phyloP scores from a whole-genome alignment of 1,140 invertebrate genomes.

The Platorchestia sp. region DNA sequence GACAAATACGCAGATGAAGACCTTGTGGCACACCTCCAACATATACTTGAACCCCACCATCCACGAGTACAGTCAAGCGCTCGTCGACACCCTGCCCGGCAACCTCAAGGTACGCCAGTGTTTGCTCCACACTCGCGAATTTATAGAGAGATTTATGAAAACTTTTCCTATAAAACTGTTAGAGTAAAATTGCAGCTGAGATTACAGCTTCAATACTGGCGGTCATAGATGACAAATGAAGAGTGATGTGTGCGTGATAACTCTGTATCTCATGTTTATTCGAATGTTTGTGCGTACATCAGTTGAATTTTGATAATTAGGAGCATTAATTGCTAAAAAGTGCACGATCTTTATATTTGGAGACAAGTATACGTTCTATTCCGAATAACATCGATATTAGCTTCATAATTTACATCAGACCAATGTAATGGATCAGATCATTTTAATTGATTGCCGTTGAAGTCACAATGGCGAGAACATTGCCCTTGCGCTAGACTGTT shows the following conservation, averaged over 20 bases:
- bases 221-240: background rate
- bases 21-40: constrained; percentile 91
- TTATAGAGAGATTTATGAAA: background rate
- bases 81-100: constrained; percentile 85
- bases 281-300: background rate
- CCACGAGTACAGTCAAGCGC: constrained; percentile 89
- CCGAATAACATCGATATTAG: background rate
- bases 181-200: constrained; percentile 61
- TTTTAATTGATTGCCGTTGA: background rate
- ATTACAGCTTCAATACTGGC: constrained; percentile 41
- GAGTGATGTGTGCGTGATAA: background rate
- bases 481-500: no score
- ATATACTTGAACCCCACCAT: constrained; percentile 92
- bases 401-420: background rate
- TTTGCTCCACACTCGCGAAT: background rate
- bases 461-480: background rate
- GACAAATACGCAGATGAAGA: constrained; percentile 82
- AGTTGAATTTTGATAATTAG: background rate
- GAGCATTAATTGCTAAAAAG: background rate
- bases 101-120: constrained; percentile 80
- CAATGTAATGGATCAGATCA: background rate
- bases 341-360: background rate
- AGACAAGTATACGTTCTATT: background rate
- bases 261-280: no score
- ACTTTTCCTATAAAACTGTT: background rate